Evolutionary conservation across 2,888 invertebrate genomes (phyloP).

Genomic region (Isoperla grammatica): DNA sequence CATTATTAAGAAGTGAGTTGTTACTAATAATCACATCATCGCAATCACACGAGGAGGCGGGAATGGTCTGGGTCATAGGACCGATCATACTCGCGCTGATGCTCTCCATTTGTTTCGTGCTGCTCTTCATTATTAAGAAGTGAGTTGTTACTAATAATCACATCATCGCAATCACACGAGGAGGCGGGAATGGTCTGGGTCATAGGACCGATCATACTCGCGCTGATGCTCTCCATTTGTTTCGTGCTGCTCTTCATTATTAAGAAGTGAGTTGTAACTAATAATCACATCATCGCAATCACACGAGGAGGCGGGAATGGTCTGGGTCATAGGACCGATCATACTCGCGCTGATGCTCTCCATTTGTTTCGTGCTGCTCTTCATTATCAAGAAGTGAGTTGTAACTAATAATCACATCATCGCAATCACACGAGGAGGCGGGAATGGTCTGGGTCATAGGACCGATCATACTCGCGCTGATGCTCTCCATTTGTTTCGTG

Average conservation of each 20-base stretch:
- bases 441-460: slow-evolving; percentile 89
- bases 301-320: slow-evolving; percentile 82
- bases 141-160: too few relatives aligned
- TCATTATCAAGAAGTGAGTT: slow-evolving; percentile 68
- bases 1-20: slow-evolving; percentile 66
- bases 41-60: slow-evolving; percentile 85
- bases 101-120: slow-evolving; percentile 74
- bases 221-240: slow-evolving; percentile 75
- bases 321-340: slow-evolving; percentile 89
- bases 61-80: slow-evolving; percentile 86
- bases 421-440: too few relatives aligned
- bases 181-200: slow-evolving; percentile 90
- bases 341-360: slow-evolving; percentile 82
- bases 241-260: slow-evolving; percentile 75
- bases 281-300: too few relatives aligned
- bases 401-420: too few relatives aligned
- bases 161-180: too few relatives aligned
- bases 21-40: too few relatives aligned
- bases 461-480: slow-evolving; percentile 80
- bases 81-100: slow-evolving; percentile 84
- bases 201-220: slow-evolving; percentile 83
- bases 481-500: slow-evolving; percentile 77
- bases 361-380: slow-evolving; percentile 71
- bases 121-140: slow-evolving; percentile 71
- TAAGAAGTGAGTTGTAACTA: too few relatives aligned